Evolutionary conservation across 2,888 invertebrate species (phyloP), one percentile per base, ranked within the genome.

Genomic region (Agelastica alni): DNA sequence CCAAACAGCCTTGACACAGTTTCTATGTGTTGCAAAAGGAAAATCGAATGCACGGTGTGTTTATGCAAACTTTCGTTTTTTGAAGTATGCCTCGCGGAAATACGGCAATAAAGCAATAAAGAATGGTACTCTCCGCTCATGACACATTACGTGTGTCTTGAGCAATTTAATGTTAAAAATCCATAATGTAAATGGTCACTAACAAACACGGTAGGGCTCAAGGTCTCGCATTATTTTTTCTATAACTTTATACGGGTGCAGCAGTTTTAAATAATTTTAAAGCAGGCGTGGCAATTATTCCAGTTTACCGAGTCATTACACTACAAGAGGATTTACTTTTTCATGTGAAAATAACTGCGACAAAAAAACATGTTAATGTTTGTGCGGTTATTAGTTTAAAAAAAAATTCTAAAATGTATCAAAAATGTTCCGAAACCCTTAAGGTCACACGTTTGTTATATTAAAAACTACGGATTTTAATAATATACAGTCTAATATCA

Each of bases 181-280:
- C 58, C 48, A 58, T 58, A 58, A 58, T 54, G 53, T 22, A 54
- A 58, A 58, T 54, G n/a, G n/a, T 10, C 30, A 46, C 39, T 26
- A 47, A 47, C 47, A 44, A 36, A 12, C 7, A n/a, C n/a, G 17
- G 5, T 22, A 34, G 32, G 26, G 26, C 34, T 53, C 53, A 53
- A 53, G 53, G 53, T 43, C 42, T 26, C 12, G 12, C 18, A 30
- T 28, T 13, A 30, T 12, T 26, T 26, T 6, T 26, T 7, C 7
- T 26, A 26, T 6, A 9, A 26, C 6, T n/a, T 6, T 26, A 9
- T 26, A 9, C 26, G 26, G 26, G 26, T 26, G 26, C 26, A 26
- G 9, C 9, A 26, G 26, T 26, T 26, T 9, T 7, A 26, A n/a
- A n/a, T n/a, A n/a, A n/a, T n/a, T n/a, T n/a, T n/a, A n/a, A n/a